Conservation (phyloP, 2,113 vertebrate species). For the Lophius piscatorius region DNA sequence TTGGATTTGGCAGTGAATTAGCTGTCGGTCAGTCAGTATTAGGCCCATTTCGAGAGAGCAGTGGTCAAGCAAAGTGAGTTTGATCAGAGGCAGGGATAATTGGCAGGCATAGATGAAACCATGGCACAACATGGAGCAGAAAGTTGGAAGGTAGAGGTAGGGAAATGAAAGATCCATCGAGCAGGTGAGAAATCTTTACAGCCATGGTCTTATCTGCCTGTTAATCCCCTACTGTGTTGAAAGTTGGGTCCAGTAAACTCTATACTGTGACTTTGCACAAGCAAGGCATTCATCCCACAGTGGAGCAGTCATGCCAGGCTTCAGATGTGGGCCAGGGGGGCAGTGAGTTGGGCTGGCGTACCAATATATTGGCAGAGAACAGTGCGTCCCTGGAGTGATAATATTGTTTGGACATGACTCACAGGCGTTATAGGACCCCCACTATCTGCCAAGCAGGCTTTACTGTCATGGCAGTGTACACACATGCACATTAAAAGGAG, state of each 20-base stretch:
- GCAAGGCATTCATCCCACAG: conserved; percentile 16
- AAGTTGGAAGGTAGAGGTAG: conserved; percentile 50
- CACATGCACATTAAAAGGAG: neutral
- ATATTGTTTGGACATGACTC: conserved; percentile 44
- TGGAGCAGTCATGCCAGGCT: conserved; percentile 20
- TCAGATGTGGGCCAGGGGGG: conserved; percentile 17
- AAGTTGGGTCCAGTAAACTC: conserved; percentile 62
- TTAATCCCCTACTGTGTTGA: conserved; percentile 53
- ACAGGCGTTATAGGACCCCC: conserved; percentile 5
- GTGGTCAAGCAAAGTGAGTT: conserved; percentile 22
- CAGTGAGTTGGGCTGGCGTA: neutral
- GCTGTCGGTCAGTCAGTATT: conserved; percentile 19
- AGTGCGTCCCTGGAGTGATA: conserved; percentile 20
- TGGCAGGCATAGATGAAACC: conserved; percentile 40
- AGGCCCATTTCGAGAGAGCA: conserved; percentile 26
- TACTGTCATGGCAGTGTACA: neutral
- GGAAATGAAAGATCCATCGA: conserved; percentile 35
- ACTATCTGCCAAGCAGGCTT: conserved; percentile 26
- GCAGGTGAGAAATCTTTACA: conserved; percentile 52
- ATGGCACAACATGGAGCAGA: conserved; percentile 42
- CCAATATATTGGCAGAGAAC: conserved; percentile 26
- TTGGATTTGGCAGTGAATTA: neutral
- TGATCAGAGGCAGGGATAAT: conserved; percentile 31
- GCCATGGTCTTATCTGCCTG: conserved; percentile 55
- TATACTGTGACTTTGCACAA: conserved; percentile 38